Base-by-base conservation (phyloP, 2,888 invertebrate genomes). In the Drosophila meridiana region DNA sequence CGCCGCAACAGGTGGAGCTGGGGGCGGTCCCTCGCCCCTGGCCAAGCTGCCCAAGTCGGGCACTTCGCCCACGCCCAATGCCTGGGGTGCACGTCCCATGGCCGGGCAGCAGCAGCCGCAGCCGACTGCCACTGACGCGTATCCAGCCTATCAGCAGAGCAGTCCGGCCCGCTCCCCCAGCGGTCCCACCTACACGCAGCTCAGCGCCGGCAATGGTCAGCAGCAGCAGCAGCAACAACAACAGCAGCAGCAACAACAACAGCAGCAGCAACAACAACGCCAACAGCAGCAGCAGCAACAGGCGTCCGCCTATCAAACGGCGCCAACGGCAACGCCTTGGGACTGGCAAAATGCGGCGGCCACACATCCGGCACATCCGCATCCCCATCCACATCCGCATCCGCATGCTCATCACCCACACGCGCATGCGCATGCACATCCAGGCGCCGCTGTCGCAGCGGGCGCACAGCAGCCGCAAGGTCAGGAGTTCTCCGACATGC, bases 401-500 rank as follows among this genome's bases (percentile, higher is more conserved):
- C 67, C 77, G 81, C 80, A 80, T 67, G 93, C 94, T 6, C 84
- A 94, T 59, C 94, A 93, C 85, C 87, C 92, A 69, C 87, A 90
- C 74, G 90, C 87, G 80, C 93, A 91, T 73, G 79, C 80, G 8
- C 92, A 75, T 93, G 80, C 79, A 5, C 92, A 75, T 93, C 94
- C 73, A 92, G 94, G 84, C 50, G 93, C 93, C 14, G 84, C 91
- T 9, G 92, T 92, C 32, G 94, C 94, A 78, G 93, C 94, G 48
- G 94, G 93, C 40, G 79, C 66, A 8, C 83, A 88, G 11, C 94
- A 94, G 38, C 95, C 96, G 47, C 95, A 95, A 85, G 96, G 95
- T 8, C 96, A 96, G 89, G 98, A 98, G 94, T 95, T 98, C 66
- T 96, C 97, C 20, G 98, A 98, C 91, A 98, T 98, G 98, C 94